Base-by-base conservation (phyloP, 2,888 invertebrate genomes). In the Leptopilina myrica region DNA sequence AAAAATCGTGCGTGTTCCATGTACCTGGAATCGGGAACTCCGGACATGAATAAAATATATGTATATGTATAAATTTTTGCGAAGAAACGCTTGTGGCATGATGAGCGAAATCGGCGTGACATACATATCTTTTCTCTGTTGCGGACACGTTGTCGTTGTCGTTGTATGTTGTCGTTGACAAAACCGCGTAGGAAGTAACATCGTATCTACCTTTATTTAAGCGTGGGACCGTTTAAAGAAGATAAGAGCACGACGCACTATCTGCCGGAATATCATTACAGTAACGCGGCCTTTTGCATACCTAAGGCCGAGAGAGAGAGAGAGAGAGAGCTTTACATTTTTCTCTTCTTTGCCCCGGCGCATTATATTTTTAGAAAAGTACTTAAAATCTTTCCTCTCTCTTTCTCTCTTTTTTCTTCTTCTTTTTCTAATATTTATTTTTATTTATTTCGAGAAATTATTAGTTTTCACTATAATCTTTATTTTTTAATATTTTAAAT, bases 31-130 rank as follows among this genome's bases (percentile, higher is more conserved):
- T 43, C 40, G 15, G 66, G 56, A 59, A 75, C 76, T 73, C 59
- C 12, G 49, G 40, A 15, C 43, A 79, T 79, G 76, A 79, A 79
- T 79, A 79, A 79, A 69, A 79, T 79, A 79, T 79, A 53, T 77
- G 15, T 46, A 4, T 46, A 20, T 20, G 20, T 20, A 20, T 20
- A 20, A 20, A 20, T 46, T 49, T 49, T 49, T 49, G 56, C 73
- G 69, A 76, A 12, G 64, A 64, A 43, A 43, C 75, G 73, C 49
- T 65, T 75, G 64, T 65, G 59, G 76, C 79, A 79, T 77, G 64
- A 56, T 53, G 67, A 73, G 69, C 49, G 76, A 40, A 79, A 77
- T 77, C 76, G 62, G 76, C 69, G 76, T 77, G 77, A 53, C 76
- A 79, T 77, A 64, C 53, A 73, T 73, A 56, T 26, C 73, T 73